Conservation (phyloP, 1,140 invertebrate genomes). For the Ceratosolen solmsi region DNA sequence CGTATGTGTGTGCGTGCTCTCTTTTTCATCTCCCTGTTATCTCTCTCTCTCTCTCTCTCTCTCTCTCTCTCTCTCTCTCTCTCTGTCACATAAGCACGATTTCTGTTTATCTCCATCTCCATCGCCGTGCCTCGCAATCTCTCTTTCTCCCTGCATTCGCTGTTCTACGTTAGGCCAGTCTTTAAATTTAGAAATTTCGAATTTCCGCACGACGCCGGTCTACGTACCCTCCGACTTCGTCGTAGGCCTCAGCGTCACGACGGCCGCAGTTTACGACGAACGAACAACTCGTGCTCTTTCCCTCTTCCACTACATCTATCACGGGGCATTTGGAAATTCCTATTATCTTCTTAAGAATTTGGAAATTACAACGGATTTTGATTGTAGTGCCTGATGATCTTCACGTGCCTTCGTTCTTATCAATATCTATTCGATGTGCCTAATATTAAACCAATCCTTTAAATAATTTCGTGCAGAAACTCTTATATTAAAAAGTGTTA, state of each 20-base stretch:
- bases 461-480: too few relatives aligned
- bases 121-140: not conserved
- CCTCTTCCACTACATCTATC: not conserved
- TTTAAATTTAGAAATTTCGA: constrained; percentile 54
- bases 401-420: too few relatives aligned
- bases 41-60: not conserved
- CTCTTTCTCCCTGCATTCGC: not conserved
- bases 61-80: constrained; percentile 5
- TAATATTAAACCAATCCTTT: too few relatives aligned
- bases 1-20: too few relatives aligned
- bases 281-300: not conserved
- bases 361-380: not conserved
- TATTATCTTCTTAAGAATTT: not conserved
- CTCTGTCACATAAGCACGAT: not conserved
- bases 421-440: too few relatives aligned
- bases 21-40: not conserved
- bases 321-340: not conserved
- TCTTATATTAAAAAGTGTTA: too few relatives aligned
- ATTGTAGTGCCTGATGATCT: not conserved
- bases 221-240: not conserved
- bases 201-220: constrained; percentile 49
- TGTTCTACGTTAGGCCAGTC: constrained; percentile 24
- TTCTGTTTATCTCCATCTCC: not conserved
- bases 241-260: constrained; percentile 8
- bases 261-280: constrained; percentile 39